phyloP scores from a whole-genome alignment of 2,113 vertebrate genomes.

The Catharus bicknelli region DNA sequence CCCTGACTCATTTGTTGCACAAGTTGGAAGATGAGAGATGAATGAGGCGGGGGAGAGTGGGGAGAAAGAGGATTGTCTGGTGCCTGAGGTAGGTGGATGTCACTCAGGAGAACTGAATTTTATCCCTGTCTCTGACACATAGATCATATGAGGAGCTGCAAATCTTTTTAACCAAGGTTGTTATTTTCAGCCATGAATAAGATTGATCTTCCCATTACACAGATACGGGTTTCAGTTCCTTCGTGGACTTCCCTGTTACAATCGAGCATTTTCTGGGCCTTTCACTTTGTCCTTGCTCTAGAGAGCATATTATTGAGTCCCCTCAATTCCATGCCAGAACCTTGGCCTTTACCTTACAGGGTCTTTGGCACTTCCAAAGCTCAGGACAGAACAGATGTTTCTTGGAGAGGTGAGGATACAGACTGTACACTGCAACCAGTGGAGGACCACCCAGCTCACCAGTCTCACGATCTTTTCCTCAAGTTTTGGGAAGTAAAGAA shows the following conservation, averaged over 20 bases:
- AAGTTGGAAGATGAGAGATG: constrained; percentile 34
- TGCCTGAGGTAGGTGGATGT: not conserved
- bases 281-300: not conserved
- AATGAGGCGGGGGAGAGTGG: not conserved
- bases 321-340: not conserved
- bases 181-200: not conserved
- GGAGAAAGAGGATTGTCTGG: not conserved
- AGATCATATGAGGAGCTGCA: not conserved
- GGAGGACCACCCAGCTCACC: not conserved
- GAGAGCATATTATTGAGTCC: not conserved
- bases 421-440: accelerated
- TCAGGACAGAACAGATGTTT: not conserved
- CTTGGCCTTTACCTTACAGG: not conserved
- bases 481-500: not conserved
- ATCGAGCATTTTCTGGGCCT: not conserved
- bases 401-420: not conserved
- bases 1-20: constrained; percentile 44
- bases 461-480: not conserved
- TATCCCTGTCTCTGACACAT: not conserved
- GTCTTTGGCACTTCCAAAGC: not conserved
- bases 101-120: constrained; percentile 1
- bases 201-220: not conserved
- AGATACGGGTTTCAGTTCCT: not conserved
- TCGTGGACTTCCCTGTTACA: not conserved
- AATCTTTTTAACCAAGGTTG: not conserved